These are phyloP conservation scores for Ditylenchus weischeri DNA, from an alignment of 2,888 invertebrate species.

Conservation along the genomic window DNA sequence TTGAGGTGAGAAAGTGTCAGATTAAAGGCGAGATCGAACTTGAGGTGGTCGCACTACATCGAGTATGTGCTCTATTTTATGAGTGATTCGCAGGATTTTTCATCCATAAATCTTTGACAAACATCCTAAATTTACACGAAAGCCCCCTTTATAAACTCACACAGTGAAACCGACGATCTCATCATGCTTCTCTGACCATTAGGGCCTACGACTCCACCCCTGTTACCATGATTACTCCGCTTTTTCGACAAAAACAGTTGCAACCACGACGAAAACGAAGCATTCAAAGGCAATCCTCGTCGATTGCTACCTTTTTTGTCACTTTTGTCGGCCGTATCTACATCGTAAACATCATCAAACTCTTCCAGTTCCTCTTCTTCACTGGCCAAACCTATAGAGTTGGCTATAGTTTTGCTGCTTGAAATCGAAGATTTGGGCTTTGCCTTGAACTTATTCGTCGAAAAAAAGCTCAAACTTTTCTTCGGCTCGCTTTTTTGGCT, in stretches of 20 bases:
- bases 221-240: neutral
- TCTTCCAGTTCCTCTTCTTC: constrained; percentile 24
- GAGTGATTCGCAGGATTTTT: too few species aligned
- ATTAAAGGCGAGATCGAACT: too few species aligned
- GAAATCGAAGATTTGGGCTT: neutral
- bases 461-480: too few species aligned
- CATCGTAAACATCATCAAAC: constrained; percentile 7
- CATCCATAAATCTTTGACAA: too few species aligned
- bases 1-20: too few species aligned
- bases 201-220: neutral
- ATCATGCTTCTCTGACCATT: constrained; percentile 28
- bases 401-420: neutral
- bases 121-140: too few species aligned
- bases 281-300: constrained; percentile 30
- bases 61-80: too few species aligned
- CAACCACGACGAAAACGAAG: constrained; percentile 40
- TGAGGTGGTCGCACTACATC: too few species aligned
- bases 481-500: too few species aligned
- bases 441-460: neutral
- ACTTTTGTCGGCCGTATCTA: neutral
- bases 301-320: neutral
- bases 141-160: constrained; percentile 33
- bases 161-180: constrained; percentile 52
- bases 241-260: constrained; percentile 40
- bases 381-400: neutral